phyloP scores from a whole-genome alignment of 2,797 vertebrate species.

The Odontamblyopus lacepedii region DNA sequence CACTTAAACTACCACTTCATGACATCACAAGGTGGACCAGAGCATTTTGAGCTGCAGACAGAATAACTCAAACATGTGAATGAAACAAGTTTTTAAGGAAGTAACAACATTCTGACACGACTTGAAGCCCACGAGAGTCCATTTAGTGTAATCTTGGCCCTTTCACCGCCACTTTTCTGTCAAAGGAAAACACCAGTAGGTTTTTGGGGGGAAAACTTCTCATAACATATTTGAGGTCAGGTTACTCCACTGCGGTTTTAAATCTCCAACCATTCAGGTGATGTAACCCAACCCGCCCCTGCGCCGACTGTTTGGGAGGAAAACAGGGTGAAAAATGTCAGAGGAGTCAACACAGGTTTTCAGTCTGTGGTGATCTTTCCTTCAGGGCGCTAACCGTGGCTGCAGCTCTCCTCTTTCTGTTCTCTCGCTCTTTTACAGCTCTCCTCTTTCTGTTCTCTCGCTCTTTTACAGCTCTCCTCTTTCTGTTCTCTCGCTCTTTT shows the following conservation, averaged over 20 bases:
- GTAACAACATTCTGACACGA: no score
- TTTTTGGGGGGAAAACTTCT: slow-evolving; percentile 18
- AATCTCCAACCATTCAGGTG: slow-evolving; percentile 38
- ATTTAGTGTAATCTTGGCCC: no score
- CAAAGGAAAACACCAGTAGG: no score
- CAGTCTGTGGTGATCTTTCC: slow-evolving; percentile 28
- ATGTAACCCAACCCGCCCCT: slow-evolving; percentile 47
- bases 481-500: slow-evolving; percentile 11
- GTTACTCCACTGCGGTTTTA: slow-evolving; percentile 34
- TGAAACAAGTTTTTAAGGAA: no score
- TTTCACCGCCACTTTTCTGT: no score
- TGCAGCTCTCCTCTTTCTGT: slow-evolving; percentile 30
- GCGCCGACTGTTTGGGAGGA: slow-evolving; percentile 33
- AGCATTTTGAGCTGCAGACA: no score
- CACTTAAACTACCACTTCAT: no score
- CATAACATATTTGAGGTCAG: slow-evolving; percentile 36
- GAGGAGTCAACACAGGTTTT: slow-evolving; percentile 38
- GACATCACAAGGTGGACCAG: no score
- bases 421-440: slow-evolving; percentile 12
- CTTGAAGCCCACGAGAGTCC: no score
- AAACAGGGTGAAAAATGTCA: slow-evolving; percentile 8
- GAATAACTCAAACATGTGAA: no score
- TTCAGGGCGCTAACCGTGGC: slow-evolving; percentile 26
- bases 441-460: slow-evolving; percentile 16
- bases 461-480: slow-evolving; percentile 19